Evolutionary conservation across 1,140 invertebrate genomes (phyloP), one percentile per base, ranked within the genome.

Genomic region (Dendrolimus punctatus): DNA sequence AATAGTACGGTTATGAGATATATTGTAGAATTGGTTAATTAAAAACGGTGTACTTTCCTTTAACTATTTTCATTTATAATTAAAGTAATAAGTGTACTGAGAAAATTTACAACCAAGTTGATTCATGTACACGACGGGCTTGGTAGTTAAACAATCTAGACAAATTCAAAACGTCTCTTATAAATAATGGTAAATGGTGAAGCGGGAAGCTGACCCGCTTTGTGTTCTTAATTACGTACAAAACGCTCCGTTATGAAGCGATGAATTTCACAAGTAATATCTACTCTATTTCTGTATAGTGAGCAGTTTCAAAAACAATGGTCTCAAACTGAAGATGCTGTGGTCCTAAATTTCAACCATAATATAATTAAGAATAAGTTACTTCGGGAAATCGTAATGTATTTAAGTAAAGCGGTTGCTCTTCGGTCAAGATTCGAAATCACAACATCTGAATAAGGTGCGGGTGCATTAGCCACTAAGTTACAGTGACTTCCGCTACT

Each of bases 201-300:
- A 54, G 56, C 53, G 56, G 64, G 66, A 60, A 62, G 44, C 61
- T 71, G 71, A 76, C 76, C 65, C 65, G 63, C 62, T 73, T 68
- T 79, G 53, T 55, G 70, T 62, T 76, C 75, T 81, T 83, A 83
- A 85, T 85, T 83, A 77, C 73, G 68, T 62, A 74, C 82, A 79
- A 83, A 81, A 78, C 73, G 60, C 73, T 72, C 68, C 73, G 76
- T 82, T 85, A 82, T 76, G 71, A 62, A 67, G 56, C 59, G 60
- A 67, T 62, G 68, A 56, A 66, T 68, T 71, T 61, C 64, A 69
- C 71, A 64, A 73, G 62, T 66, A 60, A 68, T 73, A 72, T 80
- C 23, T 23, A 23, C 23, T 76, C 75, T 76, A 68, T 80, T 76
- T 80, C 73, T 63, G 76, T 68, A 55, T 50, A 63, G 64, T 56